phyloP scores from a whole-genome alignment of 2,888 invertebrate genomes.

The Lapara coniferarum region DNA sequence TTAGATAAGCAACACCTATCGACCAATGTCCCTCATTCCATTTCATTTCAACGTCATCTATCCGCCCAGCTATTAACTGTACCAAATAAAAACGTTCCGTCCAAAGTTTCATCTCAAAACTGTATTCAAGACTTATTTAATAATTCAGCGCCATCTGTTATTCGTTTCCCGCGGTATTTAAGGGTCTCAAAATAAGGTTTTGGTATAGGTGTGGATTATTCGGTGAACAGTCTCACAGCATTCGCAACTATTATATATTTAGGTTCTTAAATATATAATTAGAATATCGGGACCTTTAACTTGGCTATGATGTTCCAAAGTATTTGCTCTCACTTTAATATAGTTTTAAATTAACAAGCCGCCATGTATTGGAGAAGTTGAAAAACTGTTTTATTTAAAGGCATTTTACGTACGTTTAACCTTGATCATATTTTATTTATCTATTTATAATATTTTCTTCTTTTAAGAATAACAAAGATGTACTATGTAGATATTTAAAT shows the following conservation, averaged over 20 bases:
- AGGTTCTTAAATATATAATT: constrained; percentile 69
- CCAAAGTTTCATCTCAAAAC: neutral
- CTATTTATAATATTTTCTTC: neutral
- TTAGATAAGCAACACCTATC: constrained; percentile 67
- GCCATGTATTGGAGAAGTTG: constrained; percentile 21
- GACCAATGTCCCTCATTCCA: neutral
- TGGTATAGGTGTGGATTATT: neutral
- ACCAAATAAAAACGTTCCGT: neutral
- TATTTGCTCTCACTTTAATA: constrained; percentile 32
- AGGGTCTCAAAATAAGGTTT: constrained; percentile 27
- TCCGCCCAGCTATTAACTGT: neutral
- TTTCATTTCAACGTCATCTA: neutral
- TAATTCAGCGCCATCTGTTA: constrained; percentile 37
- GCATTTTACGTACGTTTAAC: neutral
- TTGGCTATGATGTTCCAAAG: constrained; percentile 80
- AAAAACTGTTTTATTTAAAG: neutral
- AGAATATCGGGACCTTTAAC: constrained; percentile 55
- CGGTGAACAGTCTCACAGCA: neutral
- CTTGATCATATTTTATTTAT: neutral
- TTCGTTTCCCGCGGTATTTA: constrained; percentile 30
- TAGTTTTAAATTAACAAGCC: constrained; percentile 21
- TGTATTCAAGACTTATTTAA: neutral
- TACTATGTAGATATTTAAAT: constrained; percentile 5
- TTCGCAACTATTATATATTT: constrained; percentile 23
- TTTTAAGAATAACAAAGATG: neutral